phyloP scores from a whole-genome alignment of 30 jellyfish, hydroid and myxozoan genomes.

The Cassiopea andromeda region DNA sequence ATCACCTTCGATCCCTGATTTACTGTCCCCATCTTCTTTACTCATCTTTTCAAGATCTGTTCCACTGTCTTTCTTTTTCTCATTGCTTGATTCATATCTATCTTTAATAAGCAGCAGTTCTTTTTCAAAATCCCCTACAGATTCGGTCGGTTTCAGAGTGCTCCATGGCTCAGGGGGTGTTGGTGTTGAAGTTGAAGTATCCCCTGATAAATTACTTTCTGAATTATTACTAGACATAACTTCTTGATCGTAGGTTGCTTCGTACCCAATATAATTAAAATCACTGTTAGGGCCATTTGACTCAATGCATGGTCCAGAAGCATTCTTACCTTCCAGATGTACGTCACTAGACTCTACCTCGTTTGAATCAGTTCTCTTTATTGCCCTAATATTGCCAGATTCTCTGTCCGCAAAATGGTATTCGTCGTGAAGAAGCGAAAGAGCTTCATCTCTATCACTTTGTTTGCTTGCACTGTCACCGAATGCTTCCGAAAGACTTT shows the following conservation, averaged over 20 bases:
- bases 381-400: background rate
- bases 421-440: background rate
- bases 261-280: conserved; percentile 26
- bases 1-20: background rate
- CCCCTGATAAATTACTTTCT: conserved; percentile 24
- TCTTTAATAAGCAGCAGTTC: conserved; percentile 47
- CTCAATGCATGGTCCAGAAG: background rate
- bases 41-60: conserved; percentile 42
- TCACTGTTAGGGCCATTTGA: conserved; percentile 2
- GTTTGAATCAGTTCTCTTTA: background rate
- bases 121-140: conserved; percentile 67
- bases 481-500: conserved; percentile 42
- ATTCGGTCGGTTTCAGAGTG: conserved; percentile 53
- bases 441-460: background rate
- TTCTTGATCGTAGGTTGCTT: background rate
- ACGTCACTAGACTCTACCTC: background rate
- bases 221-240: conserved; percentile 38
- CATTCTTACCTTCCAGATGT: background rate
- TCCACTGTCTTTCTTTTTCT: background rate
- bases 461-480: background rate
- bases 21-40: conserved; percentile 14
- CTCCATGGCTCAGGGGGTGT: conserved; percentile 65
- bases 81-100: conserved; percentile 24
- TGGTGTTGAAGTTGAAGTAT: conserved; percentile 32
- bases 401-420: conserved; percentile 22